phyloP scores from a whole-genome alignment of 1,140 invertebrate species.

The Aplysia californica region DNA sequence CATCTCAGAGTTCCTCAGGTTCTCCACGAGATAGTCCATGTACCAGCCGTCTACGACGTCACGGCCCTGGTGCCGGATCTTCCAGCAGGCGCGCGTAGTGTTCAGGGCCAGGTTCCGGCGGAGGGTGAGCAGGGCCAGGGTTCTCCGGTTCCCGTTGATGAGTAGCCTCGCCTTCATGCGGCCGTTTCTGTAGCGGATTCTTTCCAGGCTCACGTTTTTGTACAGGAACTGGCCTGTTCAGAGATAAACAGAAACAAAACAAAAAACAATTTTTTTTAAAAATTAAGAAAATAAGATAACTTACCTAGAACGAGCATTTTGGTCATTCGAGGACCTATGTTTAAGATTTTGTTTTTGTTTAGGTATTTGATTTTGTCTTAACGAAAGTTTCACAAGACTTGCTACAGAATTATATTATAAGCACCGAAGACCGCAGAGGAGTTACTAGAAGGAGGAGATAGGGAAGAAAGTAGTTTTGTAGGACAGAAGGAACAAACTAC shows the following conservation, averaged over 20 bases:
- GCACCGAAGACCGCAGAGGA: too few species aligned
- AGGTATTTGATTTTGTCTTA: too few species aligned
- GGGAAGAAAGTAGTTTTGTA: too few species aligned
- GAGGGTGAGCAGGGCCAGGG: constrained; percentile 3
- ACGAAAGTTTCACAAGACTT: too few species aligned
- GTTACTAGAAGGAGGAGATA: too few species aligned
- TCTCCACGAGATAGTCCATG: constrained; percentile 16
- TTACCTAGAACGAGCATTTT: too few species aligned
- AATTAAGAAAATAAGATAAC: too few species aligned
- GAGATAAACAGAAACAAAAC: constrained; percentile 1
- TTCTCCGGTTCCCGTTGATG: neutral
- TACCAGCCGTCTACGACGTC: constrained; percentile 24
- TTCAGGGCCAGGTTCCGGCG: constrained; percentile 12
- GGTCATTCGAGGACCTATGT: too few species aligned
- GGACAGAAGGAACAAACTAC: too few species aligned
- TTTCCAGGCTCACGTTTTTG: constrained; percentile 12
- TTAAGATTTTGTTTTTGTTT: too few species aligned
- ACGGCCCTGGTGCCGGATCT: constrained; percentile 14
- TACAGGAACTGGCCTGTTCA: constrained; percentile 29
- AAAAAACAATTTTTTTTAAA: too few species aligned
- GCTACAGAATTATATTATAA: too few species aligned
- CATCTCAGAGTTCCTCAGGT: constrained; percentile 5
- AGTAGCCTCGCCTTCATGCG: neutral
- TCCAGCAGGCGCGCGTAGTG: constrained; percentile 11
- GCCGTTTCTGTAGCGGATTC: constrained; percentile 6